These are phyloP conservation scores for Amyelois transitella DNA, from an alignment of 1,140 invertebrate species.

Conservation along the genomic window DNA sequence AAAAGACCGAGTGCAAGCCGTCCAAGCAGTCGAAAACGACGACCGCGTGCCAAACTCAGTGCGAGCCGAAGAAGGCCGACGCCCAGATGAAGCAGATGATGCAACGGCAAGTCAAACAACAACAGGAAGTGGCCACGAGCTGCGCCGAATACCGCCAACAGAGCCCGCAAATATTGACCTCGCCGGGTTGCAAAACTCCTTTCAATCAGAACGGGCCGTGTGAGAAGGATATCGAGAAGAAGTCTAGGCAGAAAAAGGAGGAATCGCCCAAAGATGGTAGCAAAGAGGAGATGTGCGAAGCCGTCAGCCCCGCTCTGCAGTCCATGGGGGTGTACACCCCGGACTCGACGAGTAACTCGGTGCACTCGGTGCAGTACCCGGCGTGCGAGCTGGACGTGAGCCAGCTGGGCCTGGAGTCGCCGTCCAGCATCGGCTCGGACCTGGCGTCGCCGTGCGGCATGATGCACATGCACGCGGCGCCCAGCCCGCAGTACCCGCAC, in stretches of 20 bases:
- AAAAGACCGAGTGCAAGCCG: slow-evolving; percentile 66
- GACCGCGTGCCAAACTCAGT: slow-evolving; percentile 67
- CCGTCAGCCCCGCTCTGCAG: slow-evolving; percentile 78
- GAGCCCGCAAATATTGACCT: slow-evolving; percentile 55
- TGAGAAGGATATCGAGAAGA: slow-evolving; percentile 74
- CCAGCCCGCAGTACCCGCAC: slow-evolving; percentile 77
- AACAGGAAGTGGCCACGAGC: slow-evolving; percentile 47
- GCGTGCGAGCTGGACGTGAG: slow-evolving; percentile 88
- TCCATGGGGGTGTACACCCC: slow-evolving; percentile 89
- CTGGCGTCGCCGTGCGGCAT: slow-evolving; percentile 83
- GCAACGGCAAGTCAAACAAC: slow-evolving; percentile 56
- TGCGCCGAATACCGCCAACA: slow-evolving; percentile 54
- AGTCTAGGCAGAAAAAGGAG: slow-evolving; percentile 76
- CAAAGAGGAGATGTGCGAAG: slow-evolving; percentile 72
- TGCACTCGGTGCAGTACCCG: slow-evolving; percentile 86
- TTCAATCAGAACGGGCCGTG: slow-evolving; percentile 59
- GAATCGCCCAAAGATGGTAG: slow-evolving; percentile 57
- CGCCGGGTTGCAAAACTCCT: slow-evolving; percentile 52
- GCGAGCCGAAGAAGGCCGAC: slow-evolving; percentile 61
- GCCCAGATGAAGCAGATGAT: slow-evolving; percentile 68
- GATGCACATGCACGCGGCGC: slow-evolving; percentile 78
- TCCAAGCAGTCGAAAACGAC: slow-evolving; percentile 68
- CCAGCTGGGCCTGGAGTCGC: slow-evolving; percentile 89
- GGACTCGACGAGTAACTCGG: slow-evolving; percentile 89
- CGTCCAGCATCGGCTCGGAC: slow-evolving; percentile 89